phyloP scores from a whole-genome alignment of 1,140 invertebrate species.

The Brachystomella parvula region DNA sequence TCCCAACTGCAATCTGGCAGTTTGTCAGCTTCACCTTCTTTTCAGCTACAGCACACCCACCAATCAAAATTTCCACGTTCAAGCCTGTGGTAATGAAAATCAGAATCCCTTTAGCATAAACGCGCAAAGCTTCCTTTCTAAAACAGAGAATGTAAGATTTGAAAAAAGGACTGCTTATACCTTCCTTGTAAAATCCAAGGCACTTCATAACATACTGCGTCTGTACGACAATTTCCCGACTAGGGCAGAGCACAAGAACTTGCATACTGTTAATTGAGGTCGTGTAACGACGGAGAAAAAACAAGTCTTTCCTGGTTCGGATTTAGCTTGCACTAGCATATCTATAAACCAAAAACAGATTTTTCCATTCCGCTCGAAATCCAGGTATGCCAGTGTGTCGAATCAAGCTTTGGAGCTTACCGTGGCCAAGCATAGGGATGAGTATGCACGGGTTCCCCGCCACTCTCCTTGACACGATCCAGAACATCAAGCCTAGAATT shows the following conservation, averaged over 20 bases:
- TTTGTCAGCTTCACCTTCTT: conserved; percentile 61
- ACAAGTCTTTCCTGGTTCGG: conserved; percentile 95
- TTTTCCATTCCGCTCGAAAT: neutral
- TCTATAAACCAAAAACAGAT: conserved; percentile 46
- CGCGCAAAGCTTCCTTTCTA: neutral
- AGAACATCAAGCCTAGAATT: too few species aligned
- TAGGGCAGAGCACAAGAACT: conserved; percentile 79
- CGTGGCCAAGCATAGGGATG: conserved; percentile 75
- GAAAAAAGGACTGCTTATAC: conserved; percentile 38
- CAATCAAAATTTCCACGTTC: conserved; percentile 71
- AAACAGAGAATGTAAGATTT: neutral
- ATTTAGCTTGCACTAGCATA: conserved; percentile 89
- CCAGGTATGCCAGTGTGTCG: too few species aligned
- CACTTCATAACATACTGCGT: conserved; percentile 58
- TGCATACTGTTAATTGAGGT: conserved; percentile 51
- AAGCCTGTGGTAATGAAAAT: conserved; percentile 47
- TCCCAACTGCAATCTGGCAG: conserved; percentile 83
- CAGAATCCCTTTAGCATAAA: neutral
- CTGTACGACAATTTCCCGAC: conserved; percentile 90
- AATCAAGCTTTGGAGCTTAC: too few species aligned
- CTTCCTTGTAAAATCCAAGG: conserved; percentile 50
- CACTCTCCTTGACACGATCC: too few species aligned
- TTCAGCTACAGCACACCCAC: conserved; percentile 64
- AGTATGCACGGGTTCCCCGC: too few species aligned
- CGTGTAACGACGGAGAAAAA: conserved; percentile 77